A percentile compares a stretch with the other conserved stretches of the same genome.
phyloP scores from a whole-genome alignment of 2,797 vertebrate species.

The Acrossocheilus fasciatus region DNA sequence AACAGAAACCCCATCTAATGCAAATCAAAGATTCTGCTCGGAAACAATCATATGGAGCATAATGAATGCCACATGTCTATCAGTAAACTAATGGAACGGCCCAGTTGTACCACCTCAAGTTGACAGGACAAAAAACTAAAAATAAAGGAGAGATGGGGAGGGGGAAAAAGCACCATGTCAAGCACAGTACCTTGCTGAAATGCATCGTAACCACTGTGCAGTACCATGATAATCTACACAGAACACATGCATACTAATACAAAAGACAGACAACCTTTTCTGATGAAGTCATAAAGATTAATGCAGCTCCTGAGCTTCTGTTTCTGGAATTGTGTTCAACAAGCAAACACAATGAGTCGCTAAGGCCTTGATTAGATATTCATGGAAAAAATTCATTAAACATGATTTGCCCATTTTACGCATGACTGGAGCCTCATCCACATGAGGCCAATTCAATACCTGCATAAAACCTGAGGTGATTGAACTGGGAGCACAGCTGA shows the following conservation, averaged over 20 bases:
- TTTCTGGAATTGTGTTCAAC: background rate
- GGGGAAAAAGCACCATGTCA: background rate
- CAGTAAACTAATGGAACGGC: background rate
- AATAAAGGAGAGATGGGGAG: background rate
- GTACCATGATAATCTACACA: constrained; percentile 8
- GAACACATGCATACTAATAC: background rate
- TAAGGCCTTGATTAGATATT: background rate
- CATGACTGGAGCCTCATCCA: background rate
- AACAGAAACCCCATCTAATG: no score
- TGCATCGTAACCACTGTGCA: background rate
- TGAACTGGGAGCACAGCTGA: background rate
- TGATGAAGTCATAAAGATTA: constrained; percentile 28
- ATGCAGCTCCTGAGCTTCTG: background rate
- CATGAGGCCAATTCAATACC: constrained; percentile 4
- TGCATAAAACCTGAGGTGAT: background rate
- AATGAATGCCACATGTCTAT: no score
- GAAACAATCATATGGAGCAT: background rate
- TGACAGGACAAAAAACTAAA: background rate
- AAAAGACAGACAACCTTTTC: constrained; percentile 10
- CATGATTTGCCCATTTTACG: constrained; percentile 9
- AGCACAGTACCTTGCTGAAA: background rate
- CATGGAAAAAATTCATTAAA: background rate
- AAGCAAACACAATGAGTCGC: background rate
- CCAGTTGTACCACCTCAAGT: background rate
- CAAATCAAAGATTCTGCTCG: background rate